These are phyloP conservation scores for Drosophila oshimai DNA, from an alignment of 1,140 invertebrate genomes.

Conservation along the genomic window DNA sequence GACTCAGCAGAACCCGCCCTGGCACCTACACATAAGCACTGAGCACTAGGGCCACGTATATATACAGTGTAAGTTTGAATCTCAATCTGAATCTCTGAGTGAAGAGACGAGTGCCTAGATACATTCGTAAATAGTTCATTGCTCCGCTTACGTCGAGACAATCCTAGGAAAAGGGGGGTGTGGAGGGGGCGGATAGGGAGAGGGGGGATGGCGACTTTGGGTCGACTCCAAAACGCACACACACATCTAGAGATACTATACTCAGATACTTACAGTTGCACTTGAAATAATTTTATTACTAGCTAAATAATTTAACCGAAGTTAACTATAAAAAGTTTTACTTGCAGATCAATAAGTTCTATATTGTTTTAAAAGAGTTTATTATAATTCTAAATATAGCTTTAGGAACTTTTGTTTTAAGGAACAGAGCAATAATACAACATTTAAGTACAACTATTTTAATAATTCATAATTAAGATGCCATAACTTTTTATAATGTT, in stretches of 20 bases:
- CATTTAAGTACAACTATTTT: too few species aligned
- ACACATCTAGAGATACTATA: slow-evolving; percentile 8
- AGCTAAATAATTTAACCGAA: neutral
- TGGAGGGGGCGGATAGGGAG: too few species aligned
- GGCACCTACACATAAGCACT: slow-evolving; percentile 20
- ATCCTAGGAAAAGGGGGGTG: slow-evolving; percentile 15
- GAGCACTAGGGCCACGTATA: neutral
- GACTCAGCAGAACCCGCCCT: slow-evolving; percentile 9
- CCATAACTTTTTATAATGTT: too few species aligned
- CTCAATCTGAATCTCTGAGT: slow-evolving; percentile 26
- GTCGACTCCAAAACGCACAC: slow-evolving; percentile 43
- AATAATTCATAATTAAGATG: too few species aligned
- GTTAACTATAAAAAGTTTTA: neutral
- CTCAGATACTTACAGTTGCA: slow-evolving; percentile 7
- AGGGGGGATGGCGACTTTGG: slow-evolving; percentile 34
- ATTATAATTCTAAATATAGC: too few species aligned
- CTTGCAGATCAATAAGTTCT: too few species aligned
- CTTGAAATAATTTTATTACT: neutral
- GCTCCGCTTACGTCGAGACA: slow-evolving; percentile 56
- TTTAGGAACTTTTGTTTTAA: too few species aligned
- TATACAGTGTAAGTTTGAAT: slow-evolving; percentile 1
- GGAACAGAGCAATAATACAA: too few species aligned
- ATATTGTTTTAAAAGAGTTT: neutral
- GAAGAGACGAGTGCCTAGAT: slow-evolving; percentile 31
- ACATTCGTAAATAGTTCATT: slow-evolving; percentile 77